phyloP scores from a whole-genome alignment of 2,888 invertebrate genomes.

The Nephrocerus scutellatus region DNA sequence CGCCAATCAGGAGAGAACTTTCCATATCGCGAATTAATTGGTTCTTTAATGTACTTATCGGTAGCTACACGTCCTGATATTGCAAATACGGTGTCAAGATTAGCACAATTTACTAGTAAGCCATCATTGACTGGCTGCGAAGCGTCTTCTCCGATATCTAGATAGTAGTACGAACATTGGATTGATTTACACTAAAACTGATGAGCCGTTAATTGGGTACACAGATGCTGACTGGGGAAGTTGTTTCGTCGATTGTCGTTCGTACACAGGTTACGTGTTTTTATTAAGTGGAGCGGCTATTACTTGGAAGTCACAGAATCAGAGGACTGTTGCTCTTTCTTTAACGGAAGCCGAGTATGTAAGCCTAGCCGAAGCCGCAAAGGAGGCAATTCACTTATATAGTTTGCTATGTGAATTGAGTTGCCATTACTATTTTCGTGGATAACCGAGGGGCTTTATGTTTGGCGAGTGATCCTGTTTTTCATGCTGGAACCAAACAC shows the following conservation, averaged over 20 bases:
- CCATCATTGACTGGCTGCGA: conserved; percentile 8
- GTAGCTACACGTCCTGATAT: conserved; percentile 10
- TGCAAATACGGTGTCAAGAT: neutral
- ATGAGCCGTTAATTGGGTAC: conserved; percentile 13
- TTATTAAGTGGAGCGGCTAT: conserved; percentile 3
- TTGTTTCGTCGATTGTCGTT: conserved; percentile 13
- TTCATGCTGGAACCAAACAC: conserved; percentile 12
- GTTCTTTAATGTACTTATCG: conserved; percentile 8
- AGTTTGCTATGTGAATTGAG: conserved; percentile 10
- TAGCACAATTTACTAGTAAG: conserved; percentile 1
- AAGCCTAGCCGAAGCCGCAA: conserved; percentile 8
- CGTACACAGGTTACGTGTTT: conserved; percentile 15
- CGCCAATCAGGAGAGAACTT: neutral
- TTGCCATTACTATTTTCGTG: conserved; percentile 9
- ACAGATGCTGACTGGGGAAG: conserved; percentile 19
- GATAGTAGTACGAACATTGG: conserved; percentile 8
- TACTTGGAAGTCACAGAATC: conserved; percentile 4
- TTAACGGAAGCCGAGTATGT: conserved; percentile 13
- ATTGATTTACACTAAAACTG: conserved; percentile 4
- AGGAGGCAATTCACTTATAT: conserved; percentile 8
- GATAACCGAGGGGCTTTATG: conserved; percentile 16
- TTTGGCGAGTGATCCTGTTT: conserved; percentile 15
- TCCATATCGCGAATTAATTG: conserved; percentile 1
- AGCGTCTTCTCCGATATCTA: conserved; percentile 8
- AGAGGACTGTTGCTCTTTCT: conserved; percentile 8